phyloP scores from a whole-genome alignment of 2,113 vertebrate genomes.

The Nicator chloris region DNA sequence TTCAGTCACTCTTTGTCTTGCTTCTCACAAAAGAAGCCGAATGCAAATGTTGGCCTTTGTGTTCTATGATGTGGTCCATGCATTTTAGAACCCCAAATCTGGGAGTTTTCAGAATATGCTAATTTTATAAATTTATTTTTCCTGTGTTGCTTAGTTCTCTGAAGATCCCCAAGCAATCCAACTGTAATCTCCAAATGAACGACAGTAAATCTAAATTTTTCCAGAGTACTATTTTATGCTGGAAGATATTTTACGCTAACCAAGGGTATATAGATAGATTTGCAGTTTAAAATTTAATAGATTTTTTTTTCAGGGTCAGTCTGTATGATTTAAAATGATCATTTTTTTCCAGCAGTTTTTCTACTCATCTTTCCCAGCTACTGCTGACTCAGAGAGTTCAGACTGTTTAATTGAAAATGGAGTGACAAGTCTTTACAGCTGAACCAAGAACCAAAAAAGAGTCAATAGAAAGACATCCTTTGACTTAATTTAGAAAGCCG shows the following conservation, averaged over 20 bases:
- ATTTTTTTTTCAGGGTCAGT: background rate
- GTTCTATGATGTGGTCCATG: background rate
- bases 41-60: background rate
- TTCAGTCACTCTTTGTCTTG: background rate
- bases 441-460: background rate
- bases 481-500: background rate
- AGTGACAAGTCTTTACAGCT: background rate
- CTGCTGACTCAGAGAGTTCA: background rate
- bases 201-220: background rate
- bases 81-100: background rate
- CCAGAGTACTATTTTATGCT: background rate
- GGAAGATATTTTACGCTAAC: background rate
- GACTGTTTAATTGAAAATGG: background rate
- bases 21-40: background rate
- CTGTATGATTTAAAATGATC: background rate
- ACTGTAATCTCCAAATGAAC: background rate
- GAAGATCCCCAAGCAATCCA: background rate
- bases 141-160: background rate
- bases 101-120: background rate
- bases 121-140: background rate
- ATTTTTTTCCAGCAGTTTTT: slow-evolving; percentile 1
- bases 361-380: background rate
- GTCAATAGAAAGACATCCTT: background rate
- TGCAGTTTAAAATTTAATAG: background rate
- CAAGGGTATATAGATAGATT: background rate